phyloP scores from a whole-genome alignment of 2,113 vertebrate species.

The Cynocephalus volans region DNA sequence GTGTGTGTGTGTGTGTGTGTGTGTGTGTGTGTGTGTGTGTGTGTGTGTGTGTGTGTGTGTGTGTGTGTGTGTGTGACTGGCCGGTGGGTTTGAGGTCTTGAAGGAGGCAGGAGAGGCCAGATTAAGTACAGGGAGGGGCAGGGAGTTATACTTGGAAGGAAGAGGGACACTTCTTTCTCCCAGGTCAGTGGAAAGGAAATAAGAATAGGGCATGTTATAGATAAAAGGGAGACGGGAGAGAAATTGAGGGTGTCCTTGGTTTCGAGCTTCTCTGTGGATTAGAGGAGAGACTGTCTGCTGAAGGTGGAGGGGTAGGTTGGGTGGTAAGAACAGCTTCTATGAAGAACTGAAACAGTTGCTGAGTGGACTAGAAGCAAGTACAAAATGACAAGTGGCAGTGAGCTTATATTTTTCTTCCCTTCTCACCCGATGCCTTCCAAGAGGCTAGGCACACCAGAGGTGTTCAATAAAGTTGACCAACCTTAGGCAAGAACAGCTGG shows the following conservation, averaged over 20 bases:
- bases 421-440: not conserved
- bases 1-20: too few species aligned
- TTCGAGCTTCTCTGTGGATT: constrained; percentile 6
- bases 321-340: not conserved
- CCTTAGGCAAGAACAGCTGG: not conserved
- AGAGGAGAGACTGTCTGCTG: constrained; percentile 27
- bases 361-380: not conserved
- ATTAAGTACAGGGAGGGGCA: not conserved
- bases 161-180: not conserved
- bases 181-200: not conserved
- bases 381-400: not conserved
- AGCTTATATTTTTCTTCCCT: constrained; percentile 5
- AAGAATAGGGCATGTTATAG: not conserved
- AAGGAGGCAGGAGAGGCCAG: not conserved
- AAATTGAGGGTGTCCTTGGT: not conserved
- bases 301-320: not conserved
- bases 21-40: too few species aligned
- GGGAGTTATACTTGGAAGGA: not conserved
- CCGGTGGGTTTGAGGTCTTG: not conserved
- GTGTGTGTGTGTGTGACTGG: too few species aligned
- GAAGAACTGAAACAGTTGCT: constrained; percentile 29
- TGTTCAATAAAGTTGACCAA: not conserved
- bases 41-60: too few species aligned
- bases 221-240: not conserved
- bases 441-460: not conserved